Evolutionary conservation across 2,113 vertebrate species (phyloP).

Genomic region (Pseudorasbora parva): DNA sequence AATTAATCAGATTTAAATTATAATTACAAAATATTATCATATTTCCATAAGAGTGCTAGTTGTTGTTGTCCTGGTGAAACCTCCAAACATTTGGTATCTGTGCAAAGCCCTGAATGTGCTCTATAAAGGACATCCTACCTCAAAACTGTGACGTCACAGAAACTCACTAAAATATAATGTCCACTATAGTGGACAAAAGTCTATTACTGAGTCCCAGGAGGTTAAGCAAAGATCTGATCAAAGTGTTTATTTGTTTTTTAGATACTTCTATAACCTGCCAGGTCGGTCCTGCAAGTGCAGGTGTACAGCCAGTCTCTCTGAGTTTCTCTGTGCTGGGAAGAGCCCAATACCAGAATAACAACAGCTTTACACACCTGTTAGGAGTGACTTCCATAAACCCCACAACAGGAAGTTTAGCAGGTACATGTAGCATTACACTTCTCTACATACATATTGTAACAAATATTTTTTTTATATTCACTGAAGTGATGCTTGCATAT

Average conservation of each 20-base stretch:
- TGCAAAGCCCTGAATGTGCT: no score
- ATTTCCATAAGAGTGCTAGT: no score
- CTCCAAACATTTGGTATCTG: no score
- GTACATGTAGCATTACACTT: constrained; percentile 61
- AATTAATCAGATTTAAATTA: no score
- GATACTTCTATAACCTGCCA: constrained; percentile 77
- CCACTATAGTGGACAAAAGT: no score
- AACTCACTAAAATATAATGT: no score
- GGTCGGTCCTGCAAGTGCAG: constrained; percentile 72
- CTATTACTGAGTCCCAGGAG: no score
- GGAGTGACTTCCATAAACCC: constrained; percentile 75
- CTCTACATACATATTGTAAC: neutral
- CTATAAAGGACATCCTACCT: no score
- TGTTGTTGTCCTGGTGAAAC: no score
- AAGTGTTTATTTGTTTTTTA: constrained; percentile 48
- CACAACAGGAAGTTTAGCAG: constrained; percentile 78
- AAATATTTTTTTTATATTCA: neutral
- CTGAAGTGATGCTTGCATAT: no score
- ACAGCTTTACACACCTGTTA: constrained; percentile 70
- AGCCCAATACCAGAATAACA: constrained; percentile 51
- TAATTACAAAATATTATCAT: no score
- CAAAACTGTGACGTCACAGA: no score
- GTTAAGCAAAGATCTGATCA: neutral
- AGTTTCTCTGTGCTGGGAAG: constrained; percentile 74
- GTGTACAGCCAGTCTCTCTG: constrained; percentile 72